Percentiles rank a stretch among this genome's conserved stretches.
Conservation (phyloP, 2,113 vertebrate species). For the Lampris megalopsis region DNA sequence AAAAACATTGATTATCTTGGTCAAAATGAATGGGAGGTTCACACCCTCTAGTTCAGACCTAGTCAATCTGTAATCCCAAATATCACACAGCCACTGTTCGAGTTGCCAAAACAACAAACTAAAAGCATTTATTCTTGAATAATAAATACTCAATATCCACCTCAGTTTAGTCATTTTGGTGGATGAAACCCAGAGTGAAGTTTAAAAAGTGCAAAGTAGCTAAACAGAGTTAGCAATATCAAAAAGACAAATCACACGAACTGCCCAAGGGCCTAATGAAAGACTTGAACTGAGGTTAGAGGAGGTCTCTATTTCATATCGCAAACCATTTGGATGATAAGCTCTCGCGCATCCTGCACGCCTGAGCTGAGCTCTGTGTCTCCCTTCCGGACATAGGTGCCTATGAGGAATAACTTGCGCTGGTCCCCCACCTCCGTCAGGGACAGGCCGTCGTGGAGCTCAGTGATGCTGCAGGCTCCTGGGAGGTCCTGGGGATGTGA, state of each 20-base stretch:
- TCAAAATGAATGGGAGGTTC: no score
- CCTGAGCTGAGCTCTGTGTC: constrained; percentile 81
- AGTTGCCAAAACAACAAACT: not conserved
- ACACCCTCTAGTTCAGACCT: no score
- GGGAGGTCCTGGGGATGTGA: constrained; percentile 84
- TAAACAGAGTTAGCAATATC: not conserved
- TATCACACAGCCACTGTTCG: no score
- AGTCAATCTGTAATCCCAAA: no score
- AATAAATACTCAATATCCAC: not conserved
- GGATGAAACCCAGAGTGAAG: not conserved
- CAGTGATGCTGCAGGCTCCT: constrained; percentile 88
- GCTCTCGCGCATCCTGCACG: constrained; percentile 87
- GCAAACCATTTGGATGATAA: constrained; percentile 88
- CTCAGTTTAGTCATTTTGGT: not conserved
- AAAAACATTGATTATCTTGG: not conserved
- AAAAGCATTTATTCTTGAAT: not conserved
- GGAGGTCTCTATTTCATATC: constrained; percentile 56
- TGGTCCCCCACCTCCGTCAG: constrained; percentile 87
- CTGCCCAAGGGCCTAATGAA: not conserved
- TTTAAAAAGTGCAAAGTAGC: constrained; percentile 18
- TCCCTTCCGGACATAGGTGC: constrained; percentile 83
- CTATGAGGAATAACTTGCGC: constrained; percentile 90
- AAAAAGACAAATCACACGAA: not conserved
- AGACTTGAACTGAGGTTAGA: not conserved
- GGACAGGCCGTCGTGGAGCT: constrained; percentile 89